Conservation (phyloP, 2,797 vertebrate species). For the Hypotaenidia philippensis region DNA sequence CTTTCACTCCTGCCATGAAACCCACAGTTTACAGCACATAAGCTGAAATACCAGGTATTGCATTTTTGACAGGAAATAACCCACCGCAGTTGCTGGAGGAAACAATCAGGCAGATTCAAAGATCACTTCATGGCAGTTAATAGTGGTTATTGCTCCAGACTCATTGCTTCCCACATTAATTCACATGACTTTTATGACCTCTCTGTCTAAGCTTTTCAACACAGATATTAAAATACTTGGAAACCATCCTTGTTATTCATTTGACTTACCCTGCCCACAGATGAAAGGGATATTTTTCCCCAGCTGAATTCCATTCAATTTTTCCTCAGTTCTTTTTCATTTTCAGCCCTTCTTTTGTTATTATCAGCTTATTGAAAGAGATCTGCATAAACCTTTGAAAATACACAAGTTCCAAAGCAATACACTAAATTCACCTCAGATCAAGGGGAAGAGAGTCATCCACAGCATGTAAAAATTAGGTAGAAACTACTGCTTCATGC, state of each 20-base stretch:
- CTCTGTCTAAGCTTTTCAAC: conserved; percentile 25
- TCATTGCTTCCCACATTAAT: conserved; percentile 40
- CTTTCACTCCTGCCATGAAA: not conserved
- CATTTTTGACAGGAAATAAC: conserved; percentile 45
- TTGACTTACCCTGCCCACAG: not conserved
- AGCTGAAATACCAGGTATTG: conserved; percentile 17
- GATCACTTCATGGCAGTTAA: conserved; percentile 18
- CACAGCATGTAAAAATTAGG: not conserved
- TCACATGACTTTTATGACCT: conserved; percentile 50
- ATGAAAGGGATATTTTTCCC: conserved; percentile 36
- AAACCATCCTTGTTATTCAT: conserved; percentile 19
- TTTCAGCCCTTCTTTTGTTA: conserved; percentile 29
- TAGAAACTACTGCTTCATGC: not conserved
- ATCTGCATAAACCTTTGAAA: conserved; percentile 27
- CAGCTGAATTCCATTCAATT: conserved; percentile 22
- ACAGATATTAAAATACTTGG: conserved; percentile 32
- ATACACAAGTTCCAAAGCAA: not conserved
- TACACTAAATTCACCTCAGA: not conserved
- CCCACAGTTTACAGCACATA: not conserved
- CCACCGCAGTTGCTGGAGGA: not conserved
- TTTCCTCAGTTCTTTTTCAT: conserved; percentile 3
- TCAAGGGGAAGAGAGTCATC: not conserved
- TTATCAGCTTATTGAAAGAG: conserved; percentile 11
- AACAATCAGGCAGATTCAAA: conserved; percentile 50
- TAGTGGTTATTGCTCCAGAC: conserved; percentile 26